Percentiles rank a stretch among this genome's conserved stretches.
These are phyloP conservation scores for Zaprionus africanus DNA, from an alignment of 1,140 invertebrate genomes.

Conservation along the genomic window DNA sequence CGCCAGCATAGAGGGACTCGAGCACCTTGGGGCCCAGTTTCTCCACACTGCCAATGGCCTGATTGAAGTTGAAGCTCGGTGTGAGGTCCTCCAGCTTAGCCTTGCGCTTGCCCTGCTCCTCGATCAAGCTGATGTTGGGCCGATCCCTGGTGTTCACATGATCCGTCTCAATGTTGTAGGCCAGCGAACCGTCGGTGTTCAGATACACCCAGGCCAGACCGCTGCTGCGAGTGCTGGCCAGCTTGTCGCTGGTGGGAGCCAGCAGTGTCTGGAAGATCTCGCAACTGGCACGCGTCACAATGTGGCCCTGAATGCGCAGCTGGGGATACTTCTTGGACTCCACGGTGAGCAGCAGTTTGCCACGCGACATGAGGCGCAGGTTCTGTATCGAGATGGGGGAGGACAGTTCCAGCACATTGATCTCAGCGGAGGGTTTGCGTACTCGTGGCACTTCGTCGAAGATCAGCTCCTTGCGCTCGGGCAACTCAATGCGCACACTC, in stretches of 20 bases:
- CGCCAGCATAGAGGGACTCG: slow-evolving; percentile 92
- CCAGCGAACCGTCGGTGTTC: slow-evolving; percentile 89
- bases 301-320: slow-evolving; percentile 87
- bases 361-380: slow-evolving; percentile 89
- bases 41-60: slow-evolving; percentile 89
- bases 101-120: slow-evolving; percentile 88
- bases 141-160: slow-evolving; percentile 86
- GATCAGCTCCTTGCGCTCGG: slow-evolving; percentile 89
- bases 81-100: slow-evolving; percentile 90
- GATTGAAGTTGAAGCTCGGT: slow-evolving; percentile 86
- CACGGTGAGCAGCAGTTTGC: slow-evolving; percentile 88
- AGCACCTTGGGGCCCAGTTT: slow-evolving; percentile 88
- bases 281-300: slow-evolving; percentile 90
- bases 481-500: slow-evolving; percentile 88
- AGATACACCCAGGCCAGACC: slow-evolving; percentile 92
- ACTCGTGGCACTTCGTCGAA: slow-evolving; percentile 88
- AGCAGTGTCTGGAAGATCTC: slow-evolving; percentile 91
- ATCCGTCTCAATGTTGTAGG: slow-evolving; percentile 88
- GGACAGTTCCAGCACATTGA: slow-evolving; percentile 90
- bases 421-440: slow-evolving; percentile 89
- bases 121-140: slow-evolving; percentile 89
- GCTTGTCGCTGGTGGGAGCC: slow-evolving; percentile 84
- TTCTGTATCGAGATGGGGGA: slow-evolving; percentile 90
- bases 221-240: slow-evolving; percentile 84
- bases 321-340: slow-evolving; percentile 88